phyloP scores from a whole-genome alignment of 2,113 vertebrate genomes.

The Bambusicola thoracicus region DNA sequence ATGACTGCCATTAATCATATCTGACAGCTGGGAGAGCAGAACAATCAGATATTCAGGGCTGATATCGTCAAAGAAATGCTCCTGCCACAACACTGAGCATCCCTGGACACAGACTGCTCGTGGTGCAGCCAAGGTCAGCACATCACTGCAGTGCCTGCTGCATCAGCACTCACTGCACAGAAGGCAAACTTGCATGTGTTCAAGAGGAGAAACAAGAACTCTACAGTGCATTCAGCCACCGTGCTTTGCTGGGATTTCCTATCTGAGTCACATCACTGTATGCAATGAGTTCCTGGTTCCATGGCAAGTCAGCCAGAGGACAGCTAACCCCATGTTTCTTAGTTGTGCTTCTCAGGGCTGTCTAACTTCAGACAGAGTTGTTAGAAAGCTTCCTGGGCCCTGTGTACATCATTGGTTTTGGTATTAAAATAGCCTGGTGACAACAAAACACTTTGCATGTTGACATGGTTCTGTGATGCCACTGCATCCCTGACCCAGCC shows the following conservation, averaged over 20 bases:
- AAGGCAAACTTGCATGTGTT: background rate
- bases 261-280: accelerated
- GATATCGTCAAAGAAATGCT: background rate
- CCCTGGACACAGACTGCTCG: background rate
- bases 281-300: background rate
- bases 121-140: background rate
- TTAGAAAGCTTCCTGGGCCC: background rate
- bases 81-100: background rate
- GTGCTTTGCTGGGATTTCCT: accelerated
- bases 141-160: background rate
- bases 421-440: background rate
- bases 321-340: background rate
- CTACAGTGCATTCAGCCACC: background rate
- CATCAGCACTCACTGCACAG: background rate
- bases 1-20: background rate
- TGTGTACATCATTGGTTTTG: background rate
- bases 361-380: background rate
- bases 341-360: background rate
- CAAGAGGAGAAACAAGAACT: background rate
- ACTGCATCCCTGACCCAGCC: background rate
- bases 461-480: background rate
- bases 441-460: constrained; percentile 3
- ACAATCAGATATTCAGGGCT: background rate
- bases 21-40: background rate
- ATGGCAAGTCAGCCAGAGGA: background rate